These are phyloP conservation scores for Sebastes oblongus DNA, from an alignment of 2,797 vertebrate species.

Conservation along the genomic window DNA sequence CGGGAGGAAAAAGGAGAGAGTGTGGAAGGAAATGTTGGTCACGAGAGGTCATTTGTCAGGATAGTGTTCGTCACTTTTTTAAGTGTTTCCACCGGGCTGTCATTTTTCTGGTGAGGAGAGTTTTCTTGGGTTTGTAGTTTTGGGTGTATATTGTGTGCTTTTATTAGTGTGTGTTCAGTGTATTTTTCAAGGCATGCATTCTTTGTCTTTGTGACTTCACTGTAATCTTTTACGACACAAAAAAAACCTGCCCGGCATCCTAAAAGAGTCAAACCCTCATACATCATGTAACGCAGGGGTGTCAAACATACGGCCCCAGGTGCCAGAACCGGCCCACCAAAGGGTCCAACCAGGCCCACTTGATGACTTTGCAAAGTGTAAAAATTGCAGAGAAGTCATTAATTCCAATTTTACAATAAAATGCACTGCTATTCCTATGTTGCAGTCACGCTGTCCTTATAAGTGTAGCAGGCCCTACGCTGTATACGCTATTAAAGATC, in stretches of 20 bases:
- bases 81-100: background rate
- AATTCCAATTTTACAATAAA: too few relatives aligned
- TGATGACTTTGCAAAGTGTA: too few relatives aligned
- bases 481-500: too few relatives aligned
- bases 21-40: background rate
- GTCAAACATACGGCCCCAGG: too few relatives aligned
- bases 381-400: too few relatives aligned
- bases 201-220: background rate
- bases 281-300: background rate
- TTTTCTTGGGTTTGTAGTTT: background rate
- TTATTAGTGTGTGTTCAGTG: background rate
- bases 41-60: background rate
- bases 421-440: too few relatives aligned
- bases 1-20: background rate
- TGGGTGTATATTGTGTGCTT: background rate
- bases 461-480: too few relatives aligned
- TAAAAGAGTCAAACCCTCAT: background rate
- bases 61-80: background rate
- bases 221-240: background rate
- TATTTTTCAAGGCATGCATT: background rate
- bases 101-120: background rate
- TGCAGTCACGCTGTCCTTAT: too few relatives aligned
- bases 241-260: background rate
- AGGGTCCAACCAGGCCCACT: too few relatives aligned
- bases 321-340: rapidly evolving